A percentile compares a stretch with the other conserved stretches of the same genome.
These are phyloP conservation scores for Enteromius paludinosus DNA, from an alignment of 2,797 vertebrate genomes.

Conservation along the genomic window DNA sequence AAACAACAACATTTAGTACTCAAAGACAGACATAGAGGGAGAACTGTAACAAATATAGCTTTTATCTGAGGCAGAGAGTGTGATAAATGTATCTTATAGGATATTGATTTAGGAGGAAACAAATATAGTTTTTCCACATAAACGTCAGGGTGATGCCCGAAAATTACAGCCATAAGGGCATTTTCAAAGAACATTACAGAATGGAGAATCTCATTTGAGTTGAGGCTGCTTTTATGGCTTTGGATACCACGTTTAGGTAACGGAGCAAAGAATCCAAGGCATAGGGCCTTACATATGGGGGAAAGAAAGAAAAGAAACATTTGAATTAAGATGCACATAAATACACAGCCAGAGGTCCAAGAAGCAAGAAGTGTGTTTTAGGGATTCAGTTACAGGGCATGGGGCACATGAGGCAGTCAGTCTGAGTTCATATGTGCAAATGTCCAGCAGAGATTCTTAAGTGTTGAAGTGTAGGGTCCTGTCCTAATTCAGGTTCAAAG, in stretches of 20 bases:
- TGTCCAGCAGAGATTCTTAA: slow-evolving; percentile 37
- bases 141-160: slow-evolving; percentile 2
- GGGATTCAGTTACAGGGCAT: slow-evolving; percentile 29
- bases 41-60: slow-evolving; percentile 32
- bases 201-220: slow-evolving; percentile 8
- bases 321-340: slow-evolving; percentile 2
- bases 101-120: slow-evolving; percentile 37
- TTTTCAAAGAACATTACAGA: slow-evolving; percentile 27
- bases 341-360: slow-evolving; percentile 23
- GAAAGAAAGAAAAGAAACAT: background rate
- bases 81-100: slow-evolving; percentile 30
- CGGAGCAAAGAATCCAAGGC: background rate
- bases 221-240: slow-evolving; percentile 33
- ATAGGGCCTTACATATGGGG: background rate
- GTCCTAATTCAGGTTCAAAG: slow-evolving; percentile 68
- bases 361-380: slow-evolving; percentile 12
- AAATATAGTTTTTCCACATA: slow-evolving; percentile 24
- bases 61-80: slow-evolving; percentile 44
- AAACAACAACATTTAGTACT: slow-evolving; percentile 22
- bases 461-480: slow-evolving; percentile 29
- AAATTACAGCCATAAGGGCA: background rate
- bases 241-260: slow-evolving; percentile 10
- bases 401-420: slow-evolving; percentile 38
- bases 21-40: slow-evolving; percentile 8
- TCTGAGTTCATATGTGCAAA: slow-evolving; percentile 52